These are phyloP conservation scores for Artibeus lituratus DNA, from an alignment of 2,797 vertebrate species.

Conservation along the genomic window DNA sequence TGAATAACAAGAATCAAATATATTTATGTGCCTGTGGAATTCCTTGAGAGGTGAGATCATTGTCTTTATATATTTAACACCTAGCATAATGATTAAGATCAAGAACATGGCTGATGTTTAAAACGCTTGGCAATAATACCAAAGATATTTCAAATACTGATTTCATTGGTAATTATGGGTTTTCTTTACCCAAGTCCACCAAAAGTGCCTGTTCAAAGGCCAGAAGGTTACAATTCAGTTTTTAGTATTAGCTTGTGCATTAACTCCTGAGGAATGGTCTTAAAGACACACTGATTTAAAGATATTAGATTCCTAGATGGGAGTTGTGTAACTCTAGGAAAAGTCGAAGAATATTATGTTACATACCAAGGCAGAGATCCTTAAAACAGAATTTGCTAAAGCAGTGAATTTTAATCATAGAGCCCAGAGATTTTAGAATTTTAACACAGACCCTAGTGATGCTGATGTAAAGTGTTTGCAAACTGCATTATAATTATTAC, in stretches of 20 bases:
- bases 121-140: not conserved
- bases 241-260: not conserved
- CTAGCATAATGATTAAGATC: not conserved
- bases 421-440: not conserved
- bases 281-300: not conserved
- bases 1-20: not conserved
- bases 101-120: not conserved
- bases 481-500: not conserved
- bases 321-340: not conserved
- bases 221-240: not conserved
- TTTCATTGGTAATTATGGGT: not conserved
- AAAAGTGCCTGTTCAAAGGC: not conserved
- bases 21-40: not conserved
- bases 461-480: not conserved
- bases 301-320: not conserved
- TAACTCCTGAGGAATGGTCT: conserved; percentile 20
- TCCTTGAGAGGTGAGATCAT: not conserved
- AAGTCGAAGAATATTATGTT: not conserved
- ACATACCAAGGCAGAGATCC: not conserved
- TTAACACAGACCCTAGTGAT: not conserved
- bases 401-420: not conserved
- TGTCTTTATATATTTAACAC: not conserved
- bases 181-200: not conserved
- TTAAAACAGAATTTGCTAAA: not conserved
- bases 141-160: conserved; percentile 14